These are phyloP conservation scores for Thymallus thymallus DNA, from an alignment of 2,113 vertebrate genomes.

Conservation along the genomic window DNA sequence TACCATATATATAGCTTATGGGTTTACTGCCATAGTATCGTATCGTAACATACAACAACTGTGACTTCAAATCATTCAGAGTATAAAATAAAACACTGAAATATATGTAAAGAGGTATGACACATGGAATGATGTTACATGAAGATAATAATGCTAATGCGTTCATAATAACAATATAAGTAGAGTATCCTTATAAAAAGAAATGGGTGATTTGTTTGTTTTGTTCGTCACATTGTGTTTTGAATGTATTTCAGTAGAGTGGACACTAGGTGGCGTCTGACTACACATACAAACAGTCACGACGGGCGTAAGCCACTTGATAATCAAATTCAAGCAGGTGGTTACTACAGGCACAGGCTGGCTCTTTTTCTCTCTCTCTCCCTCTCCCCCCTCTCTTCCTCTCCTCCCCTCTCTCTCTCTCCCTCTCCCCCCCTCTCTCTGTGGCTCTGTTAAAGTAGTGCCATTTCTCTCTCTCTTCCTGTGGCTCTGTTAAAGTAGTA, in stretches of 20 bases:
- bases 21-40: constrained; percentile 38
- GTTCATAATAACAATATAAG: constrained; percentile 31
- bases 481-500: constrained; percentile 4
- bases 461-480: background rate
- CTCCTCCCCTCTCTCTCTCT: too few species aligned
- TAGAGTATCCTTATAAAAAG: background rate
- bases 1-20: constrained; percentile 27
- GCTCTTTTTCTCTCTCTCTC: too few species aligned
- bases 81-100: constrained; percentile 27
- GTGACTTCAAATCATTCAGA: constrained; percentile 1
- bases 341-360: constrained; percentile 9
- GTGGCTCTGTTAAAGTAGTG: constrained; percentile 4
- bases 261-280: constrained; percentile 34
- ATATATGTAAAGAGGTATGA: constrained; percentile 29
- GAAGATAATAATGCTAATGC: constrained; percentile 27
- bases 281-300: background rate
- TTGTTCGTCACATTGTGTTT: constrained; percentile 19
- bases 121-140: constrained; percentile 52
- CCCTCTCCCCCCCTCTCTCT: background rate
- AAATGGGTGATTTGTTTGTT: constrained; percentile 8
- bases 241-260: constrained; percentile 6
- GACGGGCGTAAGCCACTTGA: background rate
- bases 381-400: background rate
- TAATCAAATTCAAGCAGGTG: constrained; percentile 14
- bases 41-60: constrained; percentile 25